Percentiles rank a stretch among this genome's conserved stretches.
phyloP scores from a whole-genome alignment of 2,797 vertebrate genomes.

The Sebastes dallii region DNA sequence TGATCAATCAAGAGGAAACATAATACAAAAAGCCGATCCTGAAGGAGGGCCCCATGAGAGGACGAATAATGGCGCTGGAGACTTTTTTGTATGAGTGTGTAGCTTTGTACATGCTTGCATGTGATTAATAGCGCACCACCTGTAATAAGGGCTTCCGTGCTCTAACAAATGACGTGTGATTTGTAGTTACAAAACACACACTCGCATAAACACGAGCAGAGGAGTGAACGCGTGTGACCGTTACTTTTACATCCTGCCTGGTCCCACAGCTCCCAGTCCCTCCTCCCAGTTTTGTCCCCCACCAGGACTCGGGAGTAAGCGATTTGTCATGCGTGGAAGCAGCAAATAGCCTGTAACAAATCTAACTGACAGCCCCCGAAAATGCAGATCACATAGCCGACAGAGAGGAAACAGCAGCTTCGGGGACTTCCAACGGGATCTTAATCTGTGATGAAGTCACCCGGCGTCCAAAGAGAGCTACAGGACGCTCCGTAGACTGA shows the following conservation, averaged over 20 bases:
- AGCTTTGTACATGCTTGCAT: slow-evolving; percentile 28
- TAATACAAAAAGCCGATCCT: slow-evolving; percentile 48
- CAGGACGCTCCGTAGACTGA: slow-evolving; percentile 41
- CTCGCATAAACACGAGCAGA: background rate
- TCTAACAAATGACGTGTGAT: slow-evolving; percentile 23
- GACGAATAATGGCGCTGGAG: slow-evolving; percentile 39
- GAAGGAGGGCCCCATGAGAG: slow-evolving; percentile 34
- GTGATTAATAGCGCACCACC: slow-evolving; percentile 60
- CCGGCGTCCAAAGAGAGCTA: slow-evolving; percentile 29
- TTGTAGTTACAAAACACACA: slow-evolving; percentile 16
- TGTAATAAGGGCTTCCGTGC: slow-evolving; percentile 34
- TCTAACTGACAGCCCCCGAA: slow-evolving; percentile 78
- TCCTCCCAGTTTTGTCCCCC: slow-evolving; percentile 39
- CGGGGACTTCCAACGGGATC: slow-evolving; percentile 64
- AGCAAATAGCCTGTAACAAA: slow-evolving; percentile 79
- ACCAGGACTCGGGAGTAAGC: slow-evolving; percentile 57
- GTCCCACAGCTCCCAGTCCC: slow-evolving; percentile 39
- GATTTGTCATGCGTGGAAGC: slow-evolving; percentile 74
- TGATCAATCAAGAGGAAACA: slow-evolving; percentile 58
- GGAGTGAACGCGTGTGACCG: background rate
- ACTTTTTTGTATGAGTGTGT: background rate
- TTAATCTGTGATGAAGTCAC: slow-evolving; percentile 69
- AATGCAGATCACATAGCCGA: slow-evolving; percentile 76
- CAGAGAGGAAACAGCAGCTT: slow-evolving; percentile 66
- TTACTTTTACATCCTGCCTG: slow-evolving; percentile 18